phyloP scores from a whole-genome alignment of 2,888 invertebrate genomes.

The Lepidonotus clava region DNA sequence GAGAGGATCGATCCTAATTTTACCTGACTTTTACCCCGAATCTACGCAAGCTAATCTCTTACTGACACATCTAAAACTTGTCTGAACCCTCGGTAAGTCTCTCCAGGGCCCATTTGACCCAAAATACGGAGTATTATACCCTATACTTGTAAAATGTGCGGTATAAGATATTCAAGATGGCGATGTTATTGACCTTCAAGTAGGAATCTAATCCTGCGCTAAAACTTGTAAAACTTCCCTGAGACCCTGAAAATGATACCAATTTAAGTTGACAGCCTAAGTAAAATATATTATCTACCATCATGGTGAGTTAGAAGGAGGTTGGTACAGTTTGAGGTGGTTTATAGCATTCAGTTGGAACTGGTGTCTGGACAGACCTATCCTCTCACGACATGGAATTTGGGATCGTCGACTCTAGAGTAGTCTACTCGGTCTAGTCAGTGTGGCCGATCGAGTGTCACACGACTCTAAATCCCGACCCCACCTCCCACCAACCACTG shows the following conservation, averaged over 20 bases:
- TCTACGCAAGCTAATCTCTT: neutral
- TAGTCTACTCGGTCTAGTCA: no score
- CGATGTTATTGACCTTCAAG: slow-evolving; percentile 52
- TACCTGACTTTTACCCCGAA: neutral
- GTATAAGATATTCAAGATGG: slow-evolving; percentile 53
- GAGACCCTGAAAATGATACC: neutral
- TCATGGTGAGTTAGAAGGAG: no score
- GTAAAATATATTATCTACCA: neutral
- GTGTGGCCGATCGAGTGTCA: no score
- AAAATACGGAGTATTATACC: neutral
- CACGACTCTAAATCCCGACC: no score
- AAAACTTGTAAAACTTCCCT: slow-evolving; percentile 23
- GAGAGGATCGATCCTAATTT: slow-evolving; percentile 2
- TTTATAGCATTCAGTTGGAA: no score
- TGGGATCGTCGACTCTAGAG: no score
- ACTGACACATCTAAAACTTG: neutral
- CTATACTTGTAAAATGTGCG: neutral
- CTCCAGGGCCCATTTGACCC: neutral
- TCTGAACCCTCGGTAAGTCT: slow-evolving; percentile 40
- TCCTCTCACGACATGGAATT: no score
- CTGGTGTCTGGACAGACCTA: no score
- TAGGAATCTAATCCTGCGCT: slow-evolving; percentile 6
- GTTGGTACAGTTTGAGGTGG: no score
- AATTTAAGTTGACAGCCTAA: neutral
- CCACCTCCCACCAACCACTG: no score